These are phyloP conservation scores for Acromyrmex charruanus DNA, from an alignment of 1,140 invertebrate genomes.

Conservation along the genomic window DNA sequence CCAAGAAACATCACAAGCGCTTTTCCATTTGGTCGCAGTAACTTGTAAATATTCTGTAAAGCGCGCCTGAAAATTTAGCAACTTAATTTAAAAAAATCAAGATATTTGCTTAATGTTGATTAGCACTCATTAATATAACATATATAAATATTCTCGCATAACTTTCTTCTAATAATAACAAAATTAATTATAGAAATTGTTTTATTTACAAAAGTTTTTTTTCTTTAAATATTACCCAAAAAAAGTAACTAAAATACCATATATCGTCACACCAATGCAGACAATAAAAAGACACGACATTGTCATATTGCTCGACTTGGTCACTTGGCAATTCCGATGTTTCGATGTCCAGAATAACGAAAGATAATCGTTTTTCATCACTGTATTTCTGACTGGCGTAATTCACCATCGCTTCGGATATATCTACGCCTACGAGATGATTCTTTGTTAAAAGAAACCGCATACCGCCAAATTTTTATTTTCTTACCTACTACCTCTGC, in stretches of 20 bases:
- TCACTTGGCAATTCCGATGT: conserved; percentile 85
- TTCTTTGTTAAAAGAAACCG: not conserved
- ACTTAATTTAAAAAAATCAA: not conserved
- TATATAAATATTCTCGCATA: not conserved
- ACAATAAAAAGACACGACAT: conserved; percentile 93
- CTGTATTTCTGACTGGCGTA: conserved; percentile 88
- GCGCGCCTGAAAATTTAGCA: conserved; percentile 85
- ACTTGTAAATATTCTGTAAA: conserved; percentile 89
- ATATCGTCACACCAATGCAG: conserved; percentile 94
- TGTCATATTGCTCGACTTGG: conserved; percentile 88
- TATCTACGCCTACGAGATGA: conserved; percentile 88
- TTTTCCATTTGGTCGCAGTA: conserved; percentile 90
- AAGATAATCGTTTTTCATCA: conserved; percentile 86
- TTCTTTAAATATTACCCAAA: not conserved
- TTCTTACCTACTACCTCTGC: conserved; percentile 78
- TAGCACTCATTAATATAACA: not conserved
- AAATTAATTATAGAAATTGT: not conserved
- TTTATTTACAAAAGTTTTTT: not conserved
- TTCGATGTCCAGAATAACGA: conserved; percentile 90
- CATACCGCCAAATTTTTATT: not conserved
- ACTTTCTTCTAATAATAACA: not conserved
- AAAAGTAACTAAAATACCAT: conserved; percentile 85
- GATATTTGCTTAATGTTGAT: not conserved
- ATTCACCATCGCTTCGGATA: conserved; percentile 91
- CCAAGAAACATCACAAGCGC: conserved; percentile 91